phyloP scores from a whole-genome alignment of 2,113 vertebrate species.

The Cyphomyrus plagiostoma region DNA sequence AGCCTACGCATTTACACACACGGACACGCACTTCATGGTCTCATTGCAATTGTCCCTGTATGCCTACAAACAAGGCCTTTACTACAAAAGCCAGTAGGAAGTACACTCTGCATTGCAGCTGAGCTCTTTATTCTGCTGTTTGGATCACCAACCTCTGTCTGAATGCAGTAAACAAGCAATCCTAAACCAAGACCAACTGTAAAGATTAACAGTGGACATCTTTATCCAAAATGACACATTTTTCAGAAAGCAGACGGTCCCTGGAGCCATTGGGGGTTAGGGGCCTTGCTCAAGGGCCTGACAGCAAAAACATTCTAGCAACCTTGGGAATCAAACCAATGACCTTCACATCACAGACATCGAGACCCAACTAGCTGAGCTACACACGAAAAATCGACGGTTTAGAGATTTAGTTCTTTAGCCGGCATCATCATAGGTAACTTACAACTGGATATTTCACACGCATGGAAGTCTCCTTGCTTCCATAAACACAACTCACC shows the following conservation, averaged over 20 bases:
- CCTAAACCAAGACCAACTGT: not conserved
- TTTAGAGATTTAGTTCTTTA: not conserved
- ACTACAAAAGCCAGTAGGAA: not conserved
- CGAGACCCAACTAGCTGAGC: not conserved
- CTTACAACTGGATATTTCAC: not conserved
- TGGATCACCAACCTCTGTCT: not conserved
- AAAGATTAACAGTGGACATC: not conserved
- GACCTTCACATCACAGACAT: not conserved
- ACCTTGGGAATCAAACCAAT: not conserved
- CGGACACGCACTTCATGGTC: not conserved
- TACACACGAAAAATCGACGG: not conserved
- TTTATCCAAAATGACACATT: not conserved
- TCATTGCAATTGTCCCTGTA: not conserved
- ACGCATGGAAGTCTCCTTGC: not conserved
- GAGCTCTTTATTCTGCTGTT: slow-evolving; percentile 14
- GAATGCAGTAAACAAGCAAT: not conserved
- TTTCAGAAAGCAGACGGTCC: not conserved
- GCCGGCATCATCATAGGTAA: not conserved
- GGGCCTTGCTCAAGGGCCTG: not conserved
- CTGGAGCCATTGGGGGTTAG: not conserved
- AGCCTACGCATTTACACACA: not conserved
- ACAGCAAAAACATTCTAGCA: not conserved
- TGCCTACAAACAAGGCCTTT: not conserved
- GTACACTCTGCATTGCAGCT: too few species aligned
- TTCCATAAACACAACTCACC: not conserved